These are phyloP conservation scores for Champsocephalus esox DNA, from an alignment of 2,797 vertebrate genomes.

Conservation along the genomic window DNA sequence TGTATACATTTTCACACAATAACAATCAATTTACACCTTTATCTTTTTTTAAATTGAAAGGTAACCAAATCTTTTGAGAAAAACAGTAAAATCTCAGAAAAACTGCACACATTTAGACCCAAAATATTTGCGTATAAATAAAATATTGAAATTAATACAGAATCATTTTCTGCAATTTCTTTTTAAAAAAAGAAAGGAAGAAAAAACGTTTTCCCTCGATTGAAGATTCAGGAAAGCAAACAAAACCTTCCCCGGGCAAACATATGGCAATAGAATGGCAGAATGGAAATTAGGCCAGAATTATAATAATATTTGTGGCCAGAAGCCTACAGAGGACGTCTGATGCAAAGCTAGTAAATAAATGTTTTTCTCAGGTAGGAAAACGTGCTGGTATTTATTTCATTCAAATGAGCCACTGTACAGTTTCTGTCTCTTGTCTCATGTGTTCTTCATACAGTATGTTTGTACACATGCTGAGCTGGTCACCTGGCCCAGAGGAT, in stretches of 20 bases:
- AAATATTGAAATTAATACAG: constrained; percentile 25
- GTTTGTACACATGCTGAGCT: constrained; percentile 80
- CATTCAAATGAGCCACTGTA: constrained; percentile 66
- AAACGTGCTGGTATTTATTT: constrained; percentile 67
- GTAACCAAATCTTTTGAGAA: constrained; percentile 10
- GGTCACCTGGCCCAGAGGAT: constrained; percentile 84
- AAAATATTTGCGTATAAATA: not conserved
- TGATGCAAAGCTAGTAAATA: constrained; percentile 68
- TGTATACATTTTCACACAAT: constrained; percentile 19
- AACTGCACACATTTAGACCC: not conserved
- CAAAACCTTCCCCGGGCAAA: constrained; percentile 59
- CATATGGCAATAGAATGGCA: constrained; percentile 67
- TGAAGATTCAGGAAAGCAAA: constrained; percentile 64
- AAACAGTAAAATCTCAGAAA: not conserved
- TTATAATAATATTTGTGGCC: constrained; percentile 61
- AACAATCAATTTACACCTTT: constrained; percentile 6
- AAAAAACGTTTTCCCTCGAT: constrained; percentile 1
- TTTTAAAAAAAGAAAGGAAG: not conserved
- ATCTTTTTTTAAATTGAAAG: constrained; percentile 19
- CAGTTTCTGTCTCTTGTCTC: constrained; percentile 60
- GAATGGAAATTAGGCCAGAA: constrained; percentile 66
- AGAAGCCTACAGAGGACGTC: constrained; percentile 52
- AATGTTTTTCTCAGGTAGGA: constrained; percentile 64
- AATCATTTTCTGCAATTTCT: constrained; percentile 29
- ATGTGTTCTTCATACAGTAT: constrained; percentile 74